These are phyloP conservation scores for Heliconius sara DNA, from an alignment of 2,888 invertebrate species.

Conservation along the genomic window DNA sequence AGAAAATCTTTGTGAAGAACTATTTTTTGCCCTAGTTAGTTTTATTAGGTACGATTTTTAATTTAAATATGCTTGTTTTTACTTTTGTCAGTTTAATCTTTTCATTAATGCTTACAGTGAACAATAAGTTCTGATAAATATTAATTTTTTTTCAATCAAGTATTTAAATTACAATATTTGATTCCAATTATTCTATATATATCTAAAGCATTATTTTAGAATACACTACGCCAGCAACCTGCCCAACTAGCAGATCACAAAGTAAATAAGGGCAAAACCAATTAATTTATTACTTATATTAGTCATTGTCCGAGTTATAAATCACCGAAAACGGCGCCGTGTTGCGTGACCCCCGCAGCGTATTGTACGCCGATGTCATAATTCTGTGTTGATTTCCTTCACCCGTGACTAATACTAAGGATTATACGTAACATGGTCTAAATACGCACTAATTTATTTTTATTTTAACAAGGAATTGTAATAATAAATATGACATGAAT, in stretches of 20 bases:
- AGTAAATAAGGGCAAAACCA: constrained; percentile 39
- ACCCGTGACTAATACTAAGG: constrained; percentile 72
- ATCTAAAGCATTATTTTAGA: background rate
- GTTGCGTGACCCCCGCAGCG: constrained; percentile 68
- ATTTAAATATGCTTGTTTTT: too few relatives aligned
- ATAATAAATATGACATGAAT: background rate
- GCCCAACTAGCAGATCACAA: constrained; percentile 20
- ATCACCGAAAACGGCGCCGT: constrained; percentile 77
- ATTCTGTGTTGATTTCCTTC: constrained; percentile 74
- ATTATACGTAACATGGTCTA: constrained; percentile 62
- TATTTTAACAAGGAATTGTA: background rate
- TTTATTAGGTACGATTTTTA: too few relatives aligned
- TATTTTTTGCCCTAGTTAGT: too few relatives aligned
- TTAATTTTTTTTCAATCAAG: too few relatives aligned
- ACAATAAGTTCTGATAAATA: too few relatives aligned
- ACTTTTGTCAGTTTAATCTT: too few relatives aligned
- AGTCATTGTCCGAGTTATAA: constrained; percentile 75
- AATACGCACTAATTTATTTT: constrained; percentile 33
- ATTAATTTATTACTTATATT: constrained; percentile 60
- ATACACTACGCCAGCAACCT: background rate
- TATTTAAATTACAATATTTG: too few relatives aligned
- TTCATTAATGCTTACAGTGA: too few relatives aligned
- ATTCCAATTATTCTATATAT: too few relatives aligned
- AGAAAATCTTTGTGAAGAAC: too few relatives aligned
- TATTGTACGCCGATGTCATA: constrained; percentile 76